Evolutionary conservation across 2,113 vertebrate species (phyloP).

Genomic region (Choloepus hoffmanni): DNA sequence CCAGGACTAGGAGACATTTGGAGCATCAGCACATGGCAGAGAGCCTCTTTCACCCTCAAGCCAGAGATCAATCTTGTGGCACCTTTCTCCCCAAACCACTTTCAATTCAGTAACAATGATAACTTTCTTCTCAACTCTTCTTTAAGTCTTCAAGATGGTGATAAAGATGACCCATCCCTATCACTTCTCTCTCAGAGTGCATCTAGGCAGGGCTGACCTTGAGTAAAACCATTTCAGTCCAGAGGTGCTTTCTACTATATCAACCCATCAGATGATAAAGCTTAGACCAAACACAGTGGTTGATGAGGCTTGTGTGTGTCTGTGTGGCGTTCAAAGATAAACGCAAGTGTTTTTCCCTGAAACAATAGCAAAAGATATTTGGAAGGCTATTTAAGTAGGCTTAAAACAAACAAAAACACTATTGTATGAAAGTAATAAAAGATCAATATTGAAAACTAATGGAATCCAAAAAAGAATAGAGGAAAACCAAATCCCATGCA

Average conservation of each 20-base stretch:
- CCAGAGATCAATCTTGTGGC: background rate
- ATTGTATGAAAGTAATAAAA: background rate
- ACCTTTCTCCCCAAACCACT: background rate
- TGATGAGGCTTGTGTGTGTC: background rate
- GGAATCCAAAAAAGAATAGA: background rate
- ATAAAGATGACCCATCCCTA: background rate
- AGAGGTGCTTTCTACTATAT: background rate
- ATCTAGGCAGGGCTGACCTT: background rate
- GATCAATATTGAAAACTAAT: background rate
- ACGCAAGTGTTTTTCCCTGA: background rate
- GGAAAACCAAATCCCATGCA: background rate
- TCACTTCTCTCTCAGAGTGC: background rate
- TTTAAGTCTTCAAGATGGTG: background rate
- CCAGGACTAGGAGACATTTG: background rate
- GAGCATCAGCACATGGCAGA: background rate
- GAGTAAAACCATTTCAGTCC: background rate
- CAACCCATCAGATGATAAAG: background rate
- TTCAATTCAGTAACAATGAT: fast-evolving
- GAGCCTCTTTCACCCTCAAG: background rate
- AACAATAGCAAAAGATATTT: background rate
- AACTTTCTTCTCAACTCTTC: background rate
- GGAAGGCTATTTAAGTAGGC: background rate
- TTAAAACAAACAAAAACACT: background rate
- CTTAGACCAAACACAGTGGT: fast-evolving
- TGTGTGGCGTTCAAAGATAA: background rate